Base-by-base conservation (phyloP, 2,797 vertebrate species). In the Parotocinclus haroldoi region DNA sequence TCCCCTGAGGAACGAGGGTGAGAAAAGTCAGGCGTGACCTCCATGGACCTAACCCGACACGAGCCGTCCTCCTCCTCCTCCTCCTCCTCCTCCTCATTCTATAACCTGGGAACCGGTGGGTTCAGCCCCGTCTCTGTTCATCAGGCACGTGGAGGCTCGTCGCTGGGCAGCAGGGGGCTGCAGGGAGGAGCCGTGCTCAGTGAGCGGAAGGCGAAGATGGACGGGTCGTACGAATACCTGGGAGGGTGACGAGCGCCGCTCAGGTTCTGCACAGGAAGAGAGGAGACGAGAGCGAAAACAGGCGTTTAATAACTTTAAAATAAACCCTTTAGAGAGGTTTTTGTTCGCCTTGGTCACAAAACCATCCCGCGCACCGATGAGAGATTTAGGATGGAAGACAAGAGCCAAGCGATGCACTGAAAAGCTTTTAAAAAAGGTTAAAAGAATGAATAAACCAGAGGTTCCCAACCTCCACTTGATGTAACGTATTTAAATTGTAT, bases 161-260 rank as follows among this genome's bases (percentile, higher is more conserved):
- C 93, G 1, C 87, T 89, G 1, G 89, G 86, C 69, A 87, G 88
- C 78, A 93, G 78, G 0, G 93, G 92, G 79, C 93, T 94, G 84
- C 92, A 88, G 16, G 92, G 91, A 58, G 91, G 92, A 73, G 87
- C 91, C 13, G 91, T 89, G 88, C 92, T 94, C 79, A 96, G 80
- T 52, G 94, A 93, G 42, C 91, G 92, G 85, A 96, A 96, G 79
- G 93, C 90, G 68, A 94, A 96, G 78, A 89, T 90, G 69, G 94
- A 93, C 36, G 94, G 93, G 70, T 96, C 93, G 1, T 92, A 94
- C 73, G 92, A 78, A 53, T 93, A 94, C 79, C 93, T 90, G 68
- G 93, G 84, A 0, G 88, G 79, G 0, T 92, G 89, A 52, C 92
- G 84, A 70, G 83, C 86, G 67, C 91, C 79, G 0, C 63, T 89